Conservation (phyloP, 1,140 invertebrate genomes). For the Lineus longissimus region DNA sequence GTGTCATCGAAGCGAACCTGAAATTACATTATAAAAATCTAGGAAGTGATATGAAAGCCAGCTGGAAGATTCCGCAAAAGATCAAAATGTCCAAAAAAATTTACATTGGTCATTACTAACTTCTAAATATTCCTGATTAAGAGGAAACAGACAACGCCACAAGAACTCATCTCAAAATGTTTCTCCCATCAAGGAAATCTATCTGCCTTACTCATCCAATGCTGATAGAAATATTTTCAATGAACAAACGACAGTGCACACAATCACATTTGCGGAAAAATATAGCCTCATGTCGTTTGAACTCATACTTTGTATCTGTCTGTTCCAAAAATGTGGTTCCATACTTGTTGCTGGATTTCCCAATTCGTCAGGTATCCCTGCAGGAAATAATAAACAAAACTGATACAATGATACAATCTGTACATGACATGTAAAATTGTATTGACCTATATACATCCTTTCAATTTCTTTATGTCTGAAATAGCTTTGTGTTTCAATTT, state of each 20-base stretch:
- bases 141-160: no score
- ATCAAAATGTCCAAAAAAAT: no score
- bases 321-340: constrained; percentile 92
- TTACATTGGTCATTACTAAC: no score
- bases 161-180: no score
- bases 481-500: no score
- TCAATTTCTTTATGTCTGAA: no score
- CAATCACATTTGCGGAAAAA: background rate
- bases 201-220: no score
- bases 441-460: no score
- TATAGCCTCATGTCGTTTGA: no score
- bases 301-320: constrained; percentile 72
- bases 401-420: background rate
- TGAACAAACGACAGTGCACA: background rate
- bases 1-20: constrained; percentile 60
- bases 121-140: no score
- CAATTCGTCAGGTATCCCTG: constrained; percentile 89
- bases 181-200: background rate
- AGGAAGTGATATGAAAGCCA: background rate
- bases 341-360: constrained; percentile 89
- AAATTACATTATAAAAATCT: constrained; percentile 13
- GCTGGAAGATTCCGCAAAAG: no score
- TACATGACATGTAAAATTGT: background rate
- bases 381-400: constrained; percentile 28
- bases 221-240: no score